These are phyloP conservation scores for Trichonephila clavata DNA, from an alignment of 1,140 invertebrate genomes.

Conservation along the genomic window DNA sequence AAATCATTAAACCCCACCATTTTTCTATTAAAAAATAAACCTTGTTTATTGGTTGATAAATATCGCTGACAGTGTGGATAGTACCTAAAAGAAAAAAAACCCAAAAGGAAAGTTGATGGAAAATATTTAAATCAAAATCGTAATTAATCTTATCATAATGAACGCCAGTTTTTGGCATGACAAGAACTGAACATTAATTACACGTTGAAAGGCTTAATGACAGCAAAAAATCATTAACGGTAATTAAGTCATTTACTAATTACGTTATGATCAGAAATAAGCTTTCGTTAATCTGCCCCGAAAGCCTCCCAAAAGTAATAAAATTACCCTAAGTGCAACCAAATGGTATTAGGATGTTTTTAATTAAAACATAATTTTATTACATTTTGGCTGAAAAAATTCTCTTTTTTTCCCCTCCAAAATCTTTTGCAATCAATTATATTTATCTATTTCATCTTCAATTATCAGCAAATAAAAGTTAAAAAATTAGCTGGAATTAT, in stretches of 20 bases:
- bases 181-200: conserved; percentile 76
- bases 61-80: conserved; percentile 35
- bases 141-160: conserved; percentile 76
- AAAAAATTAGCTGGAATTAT: too few relatives aligned
- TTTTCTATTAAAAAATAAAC: conserved; percentile 51
- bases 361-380: neutral
- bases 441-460: too few relatives aligned
- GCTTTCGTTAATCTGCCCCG: conserved; percentile 77
- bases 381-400: too few relatives aligned
- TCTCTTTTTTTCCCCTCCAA: too few relatives aligned
- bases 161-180: conserved; percentile 75
- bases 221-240: conserved; percentile 75
- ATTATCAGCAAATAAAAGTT: too few relatives aligned
- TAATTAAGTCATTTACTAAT: conserved; percentile 77
- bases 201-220: conserved; percentile 76
- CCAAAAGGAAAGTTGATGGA: conserved; percentile 71
- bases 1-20: conserved; percentile 36
- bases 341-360: conserved; percentile 76
- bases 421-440: too few relatives aligned
- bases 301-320: conserved; percentile 77
- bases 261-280: conserved; percentile 77
- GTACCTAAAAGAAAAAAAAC: conserved; percentile 63
- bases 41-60: conserved; percentile 75
- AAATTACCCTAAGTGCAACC: conserved; percentile 77
- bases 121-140: conserved; percentile 76